These are phyloP conservation scores for Drosophila melanosoma DNA, from an alignment of 2,888 invertebrate genomes.

Conservation along the genomic window DNA sequence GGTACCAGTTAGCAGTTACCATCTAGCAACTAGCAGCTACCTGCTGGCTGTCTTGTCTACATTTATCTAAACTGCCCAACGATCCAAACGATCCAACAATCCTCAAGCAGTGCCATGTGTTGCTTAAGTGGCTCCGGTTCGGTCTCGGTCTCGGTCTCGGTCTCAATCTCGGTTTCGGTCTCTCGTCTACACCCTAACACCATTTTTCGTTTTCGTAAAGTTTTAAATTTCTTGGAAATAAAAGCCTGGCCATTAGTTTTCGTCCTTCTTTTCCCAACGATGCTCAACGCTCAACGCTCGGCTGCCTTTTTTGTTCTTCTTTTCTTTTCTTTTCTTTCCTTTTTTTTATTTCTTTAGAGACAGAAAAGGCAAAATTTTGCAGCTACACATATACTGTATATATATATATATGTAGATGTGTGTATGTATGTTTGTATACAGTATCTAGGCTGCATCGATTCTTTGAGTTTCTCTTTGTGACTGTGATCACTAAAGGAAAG, in stretches of 20 bases:
- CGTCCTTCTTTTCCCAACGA: constrained; percentile 65
- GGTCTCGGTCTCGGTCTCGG: not conserved
- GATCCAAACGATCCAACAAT: constrained; percentile 31
- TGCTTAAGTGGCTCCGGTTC: constrained; percentile 63
- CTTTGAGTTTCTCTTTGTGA: constrained; percentile 25
- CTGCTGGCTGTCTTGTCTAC: constrained; percentile 39
- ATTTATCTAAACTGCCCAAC: constrained; percentile 61
- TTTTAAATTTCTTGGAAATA: constrained; percentile 85
- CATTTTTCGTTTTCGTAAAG: constrained; percentile 76
- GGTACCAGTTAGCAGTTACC: constrained; percentile 30
- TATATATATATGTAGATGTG: not conserved
- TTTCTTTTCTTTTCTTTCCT: constrained; percentile 16
- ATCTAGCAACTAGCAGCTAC: constrained; percentile 15
- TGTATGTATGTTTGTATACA: not conserved
- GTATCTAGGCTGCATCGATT: constrained; percentile 36
- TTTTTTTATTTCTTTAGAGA: constrained; percentile 30
- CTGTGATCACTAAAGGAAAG: not conserved
- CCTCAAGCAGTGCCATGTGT: constrained; percentile 67
- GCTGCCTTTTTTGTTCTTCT: constrained; percentile 52
- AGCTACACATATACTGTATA: constrained; percentile 33
- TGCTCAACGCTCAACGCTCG: constrained; percentile 59
- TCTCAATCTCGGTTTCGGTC: constrained; percentile 2
- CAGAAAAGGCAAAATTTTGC: constrained; percentile 65
- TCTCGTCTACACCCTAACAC: constrained; percentile 52
- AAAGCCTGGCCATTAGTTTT: constrained; percentile 82